Evolutionary conservation across 2,797 vertebrate species (phyloP).

Genomic region (Huso huso): DNA sequence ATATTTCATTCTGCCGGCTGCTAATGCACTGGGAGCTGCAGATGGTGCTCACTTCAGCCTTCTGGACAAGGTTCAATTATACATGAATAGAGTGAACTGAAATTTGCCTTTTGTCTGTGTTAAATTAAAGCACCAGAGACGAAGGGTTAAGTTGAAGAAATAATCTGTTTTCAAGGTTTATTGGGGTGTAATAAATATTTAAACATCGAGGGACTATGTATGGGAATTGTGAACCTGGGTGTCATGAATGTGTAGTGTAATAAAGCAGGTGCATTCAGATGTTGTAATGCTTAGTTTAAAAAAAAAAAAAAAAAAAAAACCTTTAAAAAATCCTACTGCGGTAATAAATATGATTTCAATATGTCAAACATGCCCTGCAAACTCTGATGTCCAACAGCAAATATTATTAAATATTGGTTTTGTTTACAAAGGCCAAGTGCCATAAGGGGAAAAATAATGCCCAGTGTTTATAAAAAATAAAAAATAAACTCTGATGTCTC

Average conservation of each 20-base stretch:
- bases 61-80: conserved; percentile 67
- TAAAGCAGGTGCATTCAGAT: too few species aligned
- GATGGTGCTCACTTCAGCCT: conserved; percentile 58
- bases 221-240: too few species aligned
- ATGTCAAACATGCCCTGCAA: too few species aligned
- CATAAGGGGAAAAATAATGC: conserved; percentile 47
- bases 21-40: conserved; percentile 53
- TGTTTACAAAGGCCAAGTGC: conserved; percentile 58
- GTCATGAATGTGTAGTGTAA: too few species aligned
- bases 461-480: too few species aligned
- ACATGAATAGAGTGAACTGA: conserved; percentile 64
- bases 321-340: too few species aligned
- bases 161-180: conserved; percentile 33
- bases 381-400: too few species aligned
- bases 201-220: conserved; percentile 30
- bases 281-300: too few species aligned
- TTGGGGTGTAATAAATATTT: conserved; percentile 48
- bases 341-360: too few species aligned
- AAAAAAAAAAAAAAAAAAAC: too few species aligned
- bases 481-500: neutral
- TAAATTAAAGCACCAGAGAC: conserved; percentile 49
- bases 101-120: conserved; percentile 69
- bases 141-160: conserved; percentile 28
- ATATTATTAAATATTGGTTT: conserved; percentile 59
- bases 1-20: conserved; percentile 66